Evolutionary conservation across 2,113 vertebrate species (phyloP).

Genomic region (Fukomys damarensis): DNA sequence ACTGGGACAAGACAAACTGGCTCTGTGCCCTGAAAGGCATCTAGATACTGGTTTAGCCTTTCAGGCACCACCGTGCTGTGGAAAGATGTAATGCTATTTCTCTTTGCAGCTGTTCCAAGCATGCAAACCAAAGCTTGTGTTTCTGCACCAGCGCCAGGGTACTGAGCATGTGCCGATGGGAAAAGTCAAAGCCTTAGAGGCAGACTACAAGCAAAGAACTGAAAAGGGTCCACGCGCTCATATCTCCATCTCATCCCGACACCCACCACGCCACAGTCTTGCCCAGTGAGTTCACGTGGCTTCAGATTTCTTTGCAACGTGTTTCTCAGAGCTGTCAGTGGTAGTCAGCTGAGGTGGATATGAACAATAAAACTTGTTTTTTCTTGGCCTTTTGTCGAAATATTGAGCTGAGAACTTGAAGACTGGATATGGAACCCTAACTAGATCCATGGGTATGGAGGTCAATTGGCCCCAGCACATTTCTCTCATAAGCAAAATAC

Average conservation of each 20-base stretch:
- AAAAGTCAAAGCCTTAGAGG: neutral
- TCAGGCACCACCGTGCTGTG: neutral
- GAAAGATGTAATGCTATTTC: neutral
- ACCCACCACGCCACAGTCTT: neutral
- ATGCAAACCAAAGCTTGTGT: rapidly evolving
- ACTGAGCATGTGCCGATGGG: neutral
- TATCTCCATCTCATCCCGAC: rapidly evolving
- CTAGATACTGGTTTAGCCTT: neutral
- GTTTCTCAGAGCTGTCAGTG: neutral
- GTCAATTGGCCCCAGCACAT: neutral
- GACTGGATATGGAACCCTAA: neutral
- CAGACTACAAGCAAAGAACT: neutral
- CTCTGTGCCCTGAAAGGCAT: neutral
- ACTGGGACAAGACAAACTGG: too few species aligned
- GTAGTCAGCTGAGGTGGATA: neutral
- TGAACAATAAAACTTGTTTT: neutral
- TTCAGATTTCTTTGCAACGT: neutral
- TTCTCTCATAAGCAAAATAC: neutral
- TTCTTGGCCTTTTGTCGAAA: neutral
- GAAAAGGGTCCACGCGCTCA: rapidly evolving
- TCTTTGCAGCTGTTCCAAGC: neutral
- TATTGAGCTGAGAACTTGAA: neutral
- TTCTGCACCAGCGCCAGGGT: neutral
- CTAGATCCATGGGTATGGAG: rapidly evolving
- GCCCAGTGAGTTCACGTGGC: neutral